Percentiles rank a stretch among this genome's conserved stretches.
These are phyloP conservation scores for Mimachlamys varia DNA, from an alignment of 2,888 invertebrate genomes.

Conservation along the genomic window DNA sequence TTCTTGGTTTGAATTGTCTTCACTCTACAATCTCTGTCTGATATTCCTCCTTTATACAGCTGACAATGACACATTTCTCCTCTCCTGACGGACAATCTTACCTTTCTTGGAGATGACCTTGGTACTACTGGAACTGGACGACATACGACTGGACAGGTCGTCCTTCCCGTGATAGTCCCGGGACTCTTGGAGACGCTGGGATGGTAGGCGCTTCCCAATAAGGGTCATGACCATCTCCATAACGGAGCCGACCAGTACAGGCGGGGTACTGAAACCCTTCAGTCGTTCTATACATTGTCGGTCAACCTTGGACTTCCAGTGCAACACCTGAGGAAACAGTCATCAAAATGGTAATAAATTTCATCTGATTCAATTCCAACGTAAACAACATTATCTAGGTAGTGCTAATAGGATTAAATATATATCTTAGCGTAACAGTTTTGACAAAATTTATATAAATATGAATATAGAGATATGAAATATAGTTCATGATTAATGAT, in stretches of 20 bases:
- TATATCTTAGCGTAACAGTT: too few species aligned
- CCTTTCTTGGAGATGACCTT: conserved; percentile 72
- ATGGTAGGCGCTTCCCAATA: conserved; percentile 78
- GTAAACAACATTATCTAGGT: too few species aligned
- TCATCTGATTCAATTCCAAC: not conserved
- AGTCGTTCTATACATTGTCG: conserved; percentile 79
- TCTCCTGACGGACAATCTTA: too few species aligned
- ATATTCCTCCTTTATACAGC: not conserved
- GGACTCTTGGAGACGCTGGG: conserved; percentile 66
- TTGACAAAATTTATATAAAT: too few species aligned
- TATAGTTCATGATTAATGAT: too few species aligned
- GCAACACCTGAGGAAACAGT: conserved; percentile 70
- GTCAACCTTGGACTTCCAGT: conserved; percentile 79
- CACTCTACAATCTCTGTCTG: not conserved
- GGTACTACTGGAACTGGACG: conserved; percentile 77
- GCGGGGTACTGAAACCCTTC: conserved; percentile 78
- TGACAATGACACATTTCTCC: not conserved
- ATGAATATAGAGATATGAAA: too few species aligned
- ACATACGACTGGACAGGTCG: conserved; percentile 77
- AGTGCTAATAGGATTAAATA: too few species aligned
- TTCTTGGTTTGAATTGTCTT: not conserved
- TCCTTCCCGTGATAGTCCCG: conserved; percentile 67
- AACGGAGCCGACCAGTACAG: conserved; percentile 79
- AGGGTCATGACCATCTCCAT: conserved; percentile 81
- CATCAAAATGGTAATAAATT: too few species aligned